Evolutionary conservation across 2,113 vertebrate species (phyloP), one percentile per base, ranked within the genome.

Genomic region (Athene noctua): DNA sequence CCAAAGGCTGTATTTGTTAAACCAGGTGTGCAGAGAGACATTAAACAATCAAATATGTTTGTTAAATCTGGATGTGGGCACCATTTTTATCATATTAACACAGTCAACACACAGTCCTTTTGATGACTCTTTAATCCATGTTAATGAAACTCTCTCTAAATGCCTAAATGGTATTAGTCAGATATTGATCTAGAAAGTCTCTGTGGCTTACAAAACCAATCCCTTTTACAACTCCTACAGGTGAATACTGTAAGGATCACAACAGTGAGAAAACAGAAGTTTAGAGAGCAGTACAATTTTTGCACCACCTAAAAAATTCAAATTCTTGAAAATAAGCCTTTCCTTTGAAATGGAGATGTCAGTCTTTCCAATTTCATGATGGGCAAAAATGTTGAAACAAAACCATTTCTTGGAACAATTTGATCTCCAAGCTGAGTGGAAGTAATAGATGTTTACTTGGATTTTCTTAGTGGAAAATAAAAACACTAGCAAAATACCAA

Each of bases 121-220:
- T 38, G 55, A 80, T 78, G 59, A 13, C 61, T 79, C 9, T 80
- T 89, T 81, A 73, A 83, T 90, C 80, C 46, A 19, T 13, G 16
- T 59, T 90, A 96, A 91, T 90, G 12, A 96, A 88, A 59, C 54
- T 57, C 30, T 66, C 34, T 86, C 54, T 40, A 88, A 92, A 78
- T 52, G 72, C 26, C 42, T 51, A 36, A 59, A 26, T 62, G 54
- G 6, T 44, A 21, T 83, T 91, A 86, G 80, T 92, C 62, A 81
- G 40, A 15, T 34, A 55, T 30, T 68, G 92, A 88, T 75, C 51
- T 70, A 62, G 25, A 52, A 57, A 80, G 62, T 34, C 74, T 40
- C 38, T 0, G 2, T 79, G 67, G 40, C n/a, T 83, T 83, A 25
- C 15, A 38, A 55, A 84, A 74, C 67, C 46, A 17, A 21, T 46